Percentiles rank a stretch among this genome's conserved stretches.
These are phyloP conservation scores for Syndactyla subalaris DNA, from an alignment of 2,797 vertebrate genomes.

Conservation along the genomic window DNA sequence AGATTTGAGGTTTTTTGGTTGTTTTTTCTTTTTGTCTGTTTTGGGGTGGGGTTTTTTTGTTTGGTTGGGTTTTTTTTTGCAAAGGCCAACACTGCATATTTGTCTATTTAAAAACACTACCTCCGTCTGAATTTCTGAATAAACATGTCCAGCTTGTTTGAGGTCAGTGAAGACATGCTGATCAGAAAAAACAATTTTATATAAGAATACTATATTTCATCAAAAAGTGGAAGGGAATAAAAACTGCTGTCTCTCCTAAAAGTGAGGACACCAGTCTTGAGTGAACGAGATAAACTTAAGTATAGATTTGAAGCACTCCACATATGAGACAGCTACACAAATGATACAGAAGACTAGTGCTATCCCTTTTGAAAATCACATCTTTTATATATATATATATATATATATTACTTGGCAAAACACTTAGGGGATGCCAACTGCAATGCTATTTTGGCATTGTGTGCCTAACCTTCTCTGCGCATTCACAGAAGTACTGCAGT, in stretches of 20 bases:
- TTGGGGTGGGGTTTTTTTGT: background rate
- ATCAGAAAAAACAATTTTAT: background rate
- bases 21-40: too few species aligned
- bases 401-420: background rate
- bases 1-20: background rate
- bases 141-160: fast-evolving
- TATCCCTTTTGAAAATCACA: background rate
- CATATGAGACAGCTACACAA: background rate
- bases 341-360: background rate
- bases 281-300: background rate
- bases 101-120: background rate
- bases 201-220: background rate
- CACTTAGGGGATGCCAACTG: background rate
- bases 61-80: background rate
- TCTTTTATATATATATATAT: background rate
- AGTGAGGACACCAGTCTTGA: background rate
- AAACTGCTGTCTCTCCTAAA: background rate
- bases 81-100: background rate
- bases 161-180: background rate
- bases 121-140: background rate
- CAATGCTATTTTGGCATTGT: background rate
- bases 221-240: background rate
- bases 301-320: background rate
- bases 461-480: background rate
- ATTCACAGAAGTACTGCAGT: background rate